A percentile compares a stretch with the other conserved stretches of the same genome.
Evolutionary conservation across 2,888 invertebrate species (phyloP).

Genomic region (Volucella inanis): DNA sequence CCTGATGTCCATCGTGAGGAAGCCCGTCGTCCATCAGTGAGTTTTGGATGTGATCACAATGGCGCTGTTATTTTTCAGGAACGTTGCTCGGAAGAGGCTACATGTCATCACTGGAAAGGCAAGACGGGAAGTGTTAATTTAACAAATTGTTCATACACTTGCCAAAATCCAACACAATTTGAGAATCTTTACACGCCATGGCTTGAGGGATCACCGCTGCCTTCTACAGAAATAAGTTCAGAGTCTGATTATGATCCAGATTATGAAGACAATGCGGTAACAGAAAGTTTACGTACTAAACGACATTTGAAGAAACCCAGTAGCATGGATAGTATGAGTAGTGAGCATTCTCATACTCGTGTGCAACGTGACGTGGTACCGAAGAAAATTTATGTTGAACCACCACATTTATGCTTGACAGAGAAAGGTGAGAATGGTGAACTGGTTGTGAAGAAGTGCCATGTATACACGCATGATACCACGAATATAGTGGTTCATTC

Average conservation of each 20-base stretch:
- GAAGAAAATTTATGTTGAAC: constrained; percentile 81
- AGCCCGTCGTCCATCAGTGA: constrained; percentile 85
- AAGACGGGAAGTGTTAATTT: constrained; percentile 87
- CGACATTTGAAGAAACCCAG: constrained; percentile 76
- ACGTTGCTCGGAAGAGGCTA: constrained; percentile 87
- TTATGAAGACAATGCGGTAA: constrained; percentile 80
- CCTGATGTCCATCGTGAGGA: constrained; percentile 87
- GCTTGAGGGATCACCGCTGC: constrained; percentile 79
- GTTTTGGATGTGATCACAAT: constrained; percentile 88
- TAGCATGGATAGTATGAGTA: constrained; percentile 76
- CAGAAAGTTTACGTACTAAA: constrained; percentile 78
- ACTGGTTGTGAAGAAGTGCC: constrained; percentile 83
- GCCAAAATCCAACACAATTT: constrained; percentile 84
- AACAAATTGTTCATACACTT: constrained; percentile 89
- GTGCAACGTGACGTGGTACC: constrained; percentile 76
- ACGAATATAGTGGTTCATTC: constrained; percentile 84
- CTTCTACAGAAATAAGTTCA: constrained; percentile 81
- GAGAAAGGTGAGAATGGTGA: constrained; percentile 76
- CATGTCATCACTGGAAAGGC: constrained; percentile 88
- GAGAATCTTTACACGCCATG: constrained; percentile 82
- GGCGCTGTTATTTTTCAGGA: constrained; percentile 90
- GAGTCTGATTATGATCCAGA: constrained; percentile 83
- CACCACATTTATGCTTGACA: constrained; percentile 86
- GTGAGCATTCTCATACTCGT: constrained; percentile 67
- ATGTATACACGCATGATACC: constrained; percentile 86